Percentiles rank a stretch among this genome's conserved stretches.
Evolutionary conservation across 1,140 invertebrate genomes (phyloP).

Genomic region (Drosophila nigromelanica): DNA sequence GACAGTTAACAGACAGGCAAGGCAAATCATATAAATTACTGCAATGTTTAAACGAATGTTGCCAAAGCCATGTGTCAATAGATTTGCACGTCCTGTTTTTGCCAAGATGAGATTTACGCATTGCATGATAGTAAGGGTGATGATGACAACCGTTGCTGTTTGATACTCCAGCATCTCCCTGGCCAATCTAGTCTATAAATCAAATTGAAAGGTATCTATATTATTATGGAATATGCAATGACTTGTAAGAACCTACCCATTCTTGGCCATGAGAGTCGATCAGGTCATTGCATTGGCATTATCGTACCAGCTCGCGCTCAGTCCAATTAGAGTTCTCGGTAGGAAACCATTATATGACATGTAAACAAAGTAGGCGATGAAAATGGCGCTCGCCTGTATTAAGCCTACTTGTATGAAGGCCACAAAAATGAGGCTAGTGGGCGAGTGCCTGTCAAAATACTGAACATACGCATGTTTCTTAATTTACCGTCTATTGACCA

Average conservation of each 20-base stretch:
- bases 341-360: slow-evolving; percentile 54
- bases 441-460: background rate
- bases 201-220: background rate
- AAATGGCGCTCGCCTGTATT: slow-evolving; percentile 47
- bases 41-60: slow-evolving; percentile 33
- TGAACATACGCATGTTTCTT: too few species aligned
- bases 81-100: slow-evolving; percentile 43
- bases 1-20: slow-evolving; percentile 4
- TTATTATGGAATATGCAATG: background rate
- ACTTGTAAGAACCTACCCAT: slow-evolving; percentile 38
- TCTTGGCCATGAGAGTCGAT: slow-evolving; percentile 60
- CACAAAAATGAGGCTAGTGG: slow-evolving; percentile 41
- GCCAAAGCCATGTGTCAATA: slow-evolving; percentile 50
- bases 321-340: slow-evolving; percentile 28
- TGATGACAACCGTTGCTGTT: slow-evolving; percentile 3
- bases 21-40: slow-evolving; percentile 22
- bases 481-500: slow-evolving; percentile 46
- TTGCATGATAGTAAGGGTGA: slow-evolving; percentile 57
- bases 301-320: slow-evolving; percentile 31
- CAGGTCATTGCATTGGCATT: slow-evolving; percentile 25
- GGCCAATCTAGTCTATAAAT: slow-evolving; percentile 20
- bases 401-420: slow-evolving; percentile 46
- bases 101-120: slow-evolving; percentile 43
- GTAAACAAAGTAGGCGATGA: slow-evolving; percentile 39
- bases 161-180: slow-evolving; percentile 27